A percentile compares a stretch with the other conserved stretches of the same genome.
phyloP scores from a whole-genome alignment of 2,113 vertebrate species.

The Amphilophus citrinellus region DNA sequence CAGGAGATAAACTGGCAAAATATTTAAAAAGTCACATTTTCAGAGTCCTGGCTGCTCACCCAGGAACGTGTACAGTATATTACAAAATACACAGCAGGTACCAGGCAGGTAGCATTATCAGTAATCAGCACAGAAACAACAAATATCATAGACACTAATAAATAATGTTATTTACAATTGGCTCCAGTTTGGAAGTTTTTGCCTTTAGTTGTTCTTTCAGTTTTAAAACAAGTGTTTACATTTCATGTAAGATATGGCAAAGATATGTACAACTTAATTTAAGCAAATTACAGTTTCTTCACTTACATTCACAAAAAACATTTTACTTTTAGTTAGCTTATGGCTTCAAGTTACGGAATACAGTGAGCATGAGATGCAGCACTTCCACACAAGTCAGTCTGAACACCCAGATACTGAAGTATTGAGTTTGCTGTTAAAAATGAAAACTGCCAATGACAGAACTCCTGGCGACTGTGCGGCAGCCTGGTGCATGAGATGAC shows the following conservation, averaged over 20 bases:
- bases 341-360: conserved; percentile 40
- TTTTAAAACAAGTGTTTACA: conserved; percentile 1
- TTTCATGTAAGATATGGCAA: conserved; percentile 19
- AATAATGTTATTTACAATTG: conserved; percentile 53
- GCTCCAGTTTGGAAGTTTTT: conserved; percentile 40
- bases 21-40: conserved; percentile 51
- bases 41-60: conserved; percentile 8
- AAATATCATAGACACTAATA: conserved; percentile 34
- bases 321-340: conserved; percentile 14
- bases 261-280: conserved; percentile 26
- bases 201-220: not conserved
- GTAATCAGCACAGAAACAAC: conserved; percentile 26
- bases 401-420: conserved; percentile 8
- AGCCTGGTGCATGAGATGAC: not conserved
- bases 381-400: conserved; percentile 10
- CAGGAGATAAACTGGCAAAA: not conserved
- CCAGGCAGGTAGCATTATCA: conserved; percentile 16
- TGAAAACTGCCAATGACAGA: not conserved
- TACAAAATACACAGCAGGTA: conserved; percentile 4
- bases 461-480: conserved; percentile 6
- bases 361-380: conserved; percentile 17
- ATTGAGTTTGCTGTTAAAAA: not conserved
- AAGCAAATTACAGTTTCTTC: not conserved
- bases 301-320: conserved; percentile 19
- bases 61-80: conserved; percentile 1